Conservation (phyloP, 2,113 vertebrate genomes). For the Phalacrocorax brasilianus region DNA sequence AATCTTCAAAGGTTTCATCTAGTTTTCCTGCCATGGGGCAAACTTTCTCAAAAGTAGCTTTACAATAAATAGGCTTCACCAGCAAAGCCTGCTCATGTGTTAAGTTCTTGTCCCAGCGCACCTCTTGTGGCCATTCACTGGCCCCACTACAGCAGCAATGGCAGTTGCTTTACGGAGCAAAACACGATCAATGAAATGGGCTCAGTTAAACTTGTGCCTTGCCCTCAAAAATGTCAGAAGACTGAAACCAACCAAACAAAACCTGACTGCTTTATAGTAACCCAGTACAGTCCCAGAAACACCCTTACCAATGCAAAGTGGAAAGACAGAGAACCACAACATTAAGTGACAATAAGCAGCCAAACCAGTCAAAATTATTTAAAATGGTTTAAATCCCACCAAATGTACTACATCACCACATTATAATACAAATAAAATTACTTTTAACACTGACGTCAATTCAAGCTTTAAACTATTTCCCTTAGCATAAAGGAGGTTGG, state of each 20-base stretch:
- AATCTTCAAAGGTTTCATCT: background rate
- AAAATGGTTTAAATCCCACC: background rate
- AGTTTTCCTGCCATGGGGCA: background rate
- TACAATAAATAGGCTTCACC: background rate
- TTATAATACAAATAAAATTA: background rate
- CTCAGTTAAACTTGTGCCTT: background rate
- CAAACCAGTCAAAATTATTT: background rate
- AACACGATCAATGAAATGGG: background rate
- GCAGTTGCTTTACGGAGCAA: background rate
- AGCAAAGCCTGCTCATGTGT: background rate
- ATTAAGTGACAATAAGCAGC: background rate
- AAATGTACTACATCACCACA: background rate
- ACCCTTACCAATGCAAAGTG: background rate
- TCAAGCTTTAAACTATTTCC: background rate
- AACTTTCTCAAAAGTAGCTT: background rate
- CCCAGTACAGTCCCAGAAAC: background rate
- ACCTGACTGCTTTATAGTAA: background rate
- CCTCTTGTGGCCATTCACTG: background rate
- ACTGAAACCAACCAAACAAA: background rate
- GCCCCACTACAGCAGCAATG: background rate
- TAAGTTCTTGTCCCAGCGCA: background rate
- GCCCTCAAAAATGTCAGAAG: background rate
- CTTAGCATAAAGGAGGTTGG: background rate
- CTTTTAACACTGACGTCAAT: background rate
- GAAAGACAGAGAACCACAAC: background rate